Base-by-base conservation (phyloP, 2,797 vertebrate species). In the Karalla daura region DNA sequence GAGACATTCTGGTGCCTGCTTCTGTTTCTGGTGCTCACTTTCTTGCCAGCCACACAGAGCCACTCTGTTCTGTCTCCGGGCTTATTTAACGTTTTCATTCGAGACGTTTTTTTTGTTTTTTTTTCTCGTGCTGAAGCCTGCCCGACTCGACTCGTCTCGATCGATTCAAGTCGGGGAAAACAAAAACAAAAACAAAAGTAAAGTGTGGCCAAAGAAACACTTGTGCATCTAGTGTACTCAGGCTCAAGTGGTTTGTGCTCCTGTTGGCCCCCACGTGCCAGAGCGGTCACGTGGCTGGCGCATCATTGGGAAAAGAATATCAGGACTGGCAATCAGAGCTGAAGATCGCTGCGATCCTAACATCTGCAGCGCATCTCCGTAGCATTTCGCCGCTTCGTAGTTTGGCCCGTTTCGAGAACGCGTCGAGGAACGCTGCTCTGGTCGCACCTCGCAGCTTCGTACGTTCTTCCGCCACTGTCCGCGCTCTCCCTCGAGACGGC, bases 1-100 rank as follows among this genome's bases (percentile, higher is more conserved):
- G 90, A 89, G 91, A 88, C 92, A 79, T 89, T 90, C 86, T 93
- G 90, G 88, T 93, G 89, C 91, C 89, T 86, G 88, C 88, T 85
- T 82, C 83, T 85, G 82, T 88, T 88, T 89, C 83, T 90, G 88
- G 70, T 76, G 70, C 80, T 47, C 58, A 81, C 80, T 83, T 80
- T 79, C 75, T 71, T 80, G 78, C 85, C 80, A 76, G 81, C 85
- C 63, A 70, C 83, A 92, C 89, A 91, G 88, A 91, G 79, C 68
- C 75, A 70, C 89, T 82, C 84, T 90, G 88, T 91, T 90, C 86
- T 72, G 67, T 78, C 62, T 70, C 70, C 7, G 43, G 69, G 63
- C 77, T 80, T 80, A 63, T 88, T 88, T 80, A 68, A 73, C 83
- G n/a, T n/a, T 82, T 85, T 81, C 67, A 76, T 87, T 87, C 75